These are phyloP conservation scores for Pandemis corylana DNA, from an alignment of 2,888 invertebrate species.

Conservation along the genomic window DNA sequence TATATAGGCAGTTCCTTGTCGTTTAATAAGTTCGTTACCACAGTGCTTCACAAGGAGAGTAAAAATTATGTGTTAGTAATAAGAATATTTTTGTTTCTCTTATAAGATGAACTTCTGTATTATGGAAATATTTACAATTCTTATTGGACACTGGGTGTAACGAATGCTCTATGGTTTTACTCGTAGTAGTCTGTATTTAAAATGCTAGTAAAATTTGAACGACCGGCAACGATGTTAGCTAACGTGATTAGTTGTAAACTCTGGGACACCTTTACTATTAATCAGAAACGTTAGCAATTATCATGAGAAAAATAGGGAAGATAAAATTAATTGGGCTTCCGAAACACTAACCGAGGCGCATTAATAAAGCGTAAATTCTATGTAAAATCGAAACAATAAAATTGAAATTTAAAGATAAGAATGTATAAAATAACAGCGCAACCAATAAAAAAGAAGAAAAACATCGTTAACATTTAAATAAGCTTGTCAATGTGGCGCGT, in stretches of 20 bases:
- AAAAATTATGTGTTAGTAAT: too few relatives aligned
- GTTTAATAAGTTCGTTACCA: neutral
- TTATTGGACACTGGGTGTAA: neutral
- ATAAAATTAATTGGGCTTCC: too few relatives aligned
- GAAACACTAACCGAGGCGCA: neutral
- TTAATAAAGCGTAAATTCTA: neutral
- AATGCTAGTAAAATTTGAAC: neutral
- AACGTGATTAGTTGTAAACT: too few relatives aligned
- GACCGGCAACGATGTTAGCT: neutral
- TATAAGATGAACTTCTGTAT: too few relatives aligned
- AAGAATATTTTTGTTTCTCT: too few relatives aligned
- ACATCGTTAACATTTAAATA: constrained; percentile 16
- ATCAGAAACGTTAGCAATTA: too few relatives aligned
- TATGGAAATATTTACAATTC: neutral
- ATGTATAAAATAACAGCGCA: constrained; percentile 13
- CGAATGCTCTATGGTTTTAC: neutral
- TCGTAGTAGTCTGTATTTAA: neutral
- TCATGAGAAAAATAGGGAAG: too few relatives aligned
- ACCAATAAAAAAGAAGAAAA: constrained; percentile 10
- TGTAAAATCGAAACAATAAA: neutral
- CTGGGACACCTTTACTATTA: too few relatives aligned
- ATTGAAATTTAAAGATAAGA: neutral
- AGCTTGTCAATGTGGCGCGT: constrained; percentile 41
- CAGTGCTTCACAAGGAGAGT: neutral
- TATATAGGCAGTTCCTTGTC: neutral